Conservation (phyloP, 2,888 invertebrate genomes). For the Halictus quadricinctus region DNA sequence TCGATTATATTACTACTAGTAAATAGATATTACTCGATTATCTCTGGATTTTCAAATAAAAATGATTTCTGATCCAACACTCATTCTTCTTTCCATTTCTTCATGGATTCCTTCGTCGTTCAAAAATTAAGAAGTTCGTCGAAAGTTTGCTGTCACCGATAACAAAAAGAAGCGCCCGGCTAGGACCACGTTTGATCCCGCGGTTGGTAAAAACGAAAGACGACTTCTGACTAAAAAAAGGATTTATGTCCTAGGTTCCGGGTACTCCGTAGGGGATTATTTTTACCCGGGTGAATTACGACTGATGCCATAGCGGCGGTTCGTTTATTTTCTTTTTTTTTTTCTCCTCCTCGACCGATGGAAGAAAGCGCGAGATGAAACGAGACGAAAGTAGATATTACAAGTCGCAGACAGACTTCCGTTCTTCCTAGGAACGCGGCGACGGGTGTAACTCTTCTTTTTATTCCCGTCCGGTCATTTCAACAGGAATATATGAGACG, state of each 20-base stretch:
- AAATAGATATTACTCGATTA: too few species aligned
- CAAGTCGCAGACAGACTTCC: slow-evolving; percentile 69
- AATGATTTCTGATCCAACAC: too few species aligned
- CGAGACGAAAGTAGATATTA: slow-evolving; percentile 62
- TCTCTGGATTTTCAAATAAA: too few species aligned
- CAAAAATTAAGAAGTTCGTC: neutral
- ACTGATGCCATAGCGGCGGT: slow-evolving; percentile 68
- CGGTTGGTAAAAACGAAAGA: neutral
- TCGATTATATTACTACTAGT: too few species aligned
- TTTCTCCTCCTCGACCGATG: slow-evolving; percentile 37
- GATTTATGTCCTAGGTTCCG: slow-evolving; percentile 39
- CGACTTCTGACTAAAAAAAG: slow-evolving; percentile 4
- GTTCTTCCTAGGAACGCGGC: slow-evolving; percentile 68
- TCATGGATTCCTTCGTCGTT: too few species aligned
- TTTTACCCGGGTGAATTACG: slow-evolving; percentile 72
- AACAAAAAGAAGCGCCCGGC: neutral
- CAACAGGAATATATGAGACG: slow-evolving; percentile 46
- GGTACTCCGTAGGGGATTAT: slow-evolving; percentile 48
- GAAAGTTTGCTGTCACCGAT: neutral
- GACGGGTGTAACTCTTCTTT: slow-evolving; percentile 30
- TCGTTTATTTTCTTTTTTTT: slow-evolving; percentile 61
- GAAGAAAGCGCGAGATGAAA: slow-evolving; percentile 55
- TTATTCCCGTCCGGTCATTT: slow-evolving; percentile 18
- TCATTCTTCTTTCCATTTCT: too few species aligned
- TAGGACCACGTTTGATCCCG: slow-evolving; percentile 16